Base-by-base conservation (phyloP, 2,797 vertebrate species). In the Etheostoma nigrum region DNA sequence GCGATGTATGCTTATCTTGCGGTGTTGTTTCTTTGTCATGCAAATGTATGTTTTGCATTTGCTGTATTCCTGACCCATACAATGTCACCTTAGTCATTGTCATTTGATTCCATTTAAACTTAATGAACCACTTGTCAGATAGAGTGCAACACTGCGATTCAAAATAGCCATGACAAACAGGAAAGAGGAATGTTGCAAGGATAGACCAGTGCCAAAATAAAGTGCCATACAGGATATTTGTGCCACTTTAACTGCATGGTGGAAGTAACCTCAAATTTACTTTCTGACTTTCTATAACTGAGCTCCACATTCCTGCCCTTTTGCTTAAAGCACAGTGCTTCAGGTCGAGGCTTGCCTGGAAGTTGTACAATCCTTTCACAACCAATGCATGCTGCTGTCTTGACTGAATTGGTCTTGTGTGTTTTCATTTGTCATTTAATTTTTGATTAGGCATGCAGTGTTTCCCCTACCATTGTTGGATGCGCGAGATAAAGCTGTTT, bases 331-430 rank as follows among this genome's bases (percentile, higher is more conserved):
- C 70, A 7, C 3, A n/a, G 59, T 7, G 23, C 54, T 61, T 85
- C 94, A 87, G 70, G 94, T 92, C 82, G 61, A 88, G 90, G 60
- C 94, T 85, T 92, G 94, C 81, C 65, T 76, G 49, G 51, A 83
- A 78, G 42, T 79, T 88, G 60, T 78, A 62, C 68, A 84, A 77
- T 68, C 1, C 19, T 81, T 88, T 72, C 65, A 71, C 67, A 82
- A 61, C 18, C 27, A 45, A 44, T 42, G 30, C 52, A 64, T 21
- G 54, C 55, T 78, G 23, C 23, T 61, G 15, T 21, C 25, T 49
- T 19, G 0, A 19, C 55, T 55, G n/a, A 10, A 16, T 18, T 42
- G 14, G 40, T 52, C 12, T 16, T 4, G 36, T 40, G 36, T 40
- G 36, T 71, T 72, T 61, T 64, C 14, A 13, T 23, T 15, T 5